phyloP scores from a whole-genome alignment of 1,140 invertebrate genomes.

The Drosophila busckii region DNA sequence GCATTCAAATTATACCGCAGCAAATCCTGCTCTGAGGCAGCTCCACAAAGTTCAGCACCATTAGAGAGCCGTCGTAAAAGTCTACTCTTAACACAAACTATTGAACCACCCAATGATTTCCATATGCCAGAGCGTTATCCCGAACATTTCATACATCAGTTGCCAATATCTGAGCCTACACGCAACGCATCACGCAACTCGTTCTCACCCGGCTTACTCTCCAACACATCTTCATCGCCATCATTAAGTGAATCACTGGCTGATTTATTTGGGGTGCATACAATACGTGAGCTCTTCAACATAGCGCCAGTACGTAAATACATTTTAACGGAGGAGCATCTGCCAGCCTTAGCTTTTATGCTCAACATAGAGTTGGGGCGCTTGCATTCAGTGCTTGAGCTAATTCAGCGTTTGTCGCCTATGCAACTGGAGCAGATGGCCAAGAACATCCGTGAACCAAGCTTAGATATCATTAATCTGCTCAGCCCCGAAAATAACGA shows the following conservation, averaged over 20 bases:
- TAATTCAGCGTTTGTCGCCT: constrained; percentile 30
- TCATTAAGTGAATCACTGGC: constrained; percentile 50
- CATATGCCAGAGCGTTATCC: constrained; percentile 41
- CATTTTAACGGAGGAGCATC: constrained; percentile 35
- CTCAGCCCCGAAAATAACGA: neutral
- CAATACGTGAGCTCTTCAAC: constrained; percentile 23
- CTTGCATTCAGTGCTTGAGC: constrained; percentile 30
- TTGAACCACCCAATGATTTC: neutral
- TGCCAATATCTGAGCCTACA: constrained; percentile 20
- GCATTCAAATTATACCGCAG: no score
- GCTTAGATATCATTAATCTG: constrained; percentile 5
- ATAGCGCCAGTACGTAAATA: constrained; percentile 32
- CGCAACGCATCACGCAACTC: neutral
- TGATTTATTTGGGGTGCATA: constrained; percentile 53
- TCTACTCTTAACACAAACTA: neutral
- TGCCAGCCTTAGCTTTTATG: constrained; percentile 48
- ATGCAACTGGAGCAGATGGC: constrained; percentile 29
- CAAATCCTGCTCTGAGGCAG: no score
- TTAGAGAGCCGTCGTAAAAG: neutral
- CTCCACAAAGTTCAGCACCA: neutral
- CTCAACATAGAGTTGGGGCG: constrained; percentile 38
- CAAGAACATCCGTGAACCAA: neutral
- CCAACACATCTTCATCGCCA: constrained; percentile 21
- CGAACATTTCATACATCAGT: constrained; percentile 47
- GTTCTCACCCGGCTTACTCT: neutral